Percentiles rank a stretch among this genome's conserved stretches.
These are phyloP conservation scores for Drosophila borborema DNA, from an alignment of 2,888 invertebrate genomes.

Conservation along the genomic window DNA sequence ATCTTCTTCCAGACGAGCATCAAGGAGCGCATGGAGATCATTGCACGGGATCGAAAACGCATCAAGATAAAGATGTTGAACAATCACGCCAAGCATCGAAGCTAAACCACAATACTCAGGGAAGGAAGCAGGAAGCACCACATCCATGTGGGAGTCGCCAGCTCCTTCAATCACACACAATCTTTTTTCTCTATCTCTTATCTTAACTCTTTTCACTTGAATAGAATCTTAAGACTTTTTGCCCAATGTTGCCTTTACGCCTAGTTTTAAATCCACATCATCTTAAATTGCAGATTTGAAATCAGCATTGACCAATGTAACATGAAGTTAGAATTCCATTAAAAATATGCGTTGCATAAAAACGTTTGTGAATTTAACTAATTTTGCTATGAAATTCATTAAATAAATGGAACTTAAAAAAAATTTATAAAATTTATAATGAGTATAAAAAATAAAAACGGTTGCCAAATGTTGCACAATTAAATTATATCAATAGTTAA, in stretches of 20 bases:
- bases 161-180: background rate
- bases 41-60: conserved; percentile 81
- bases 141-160: background rate
- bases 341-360: background rate
- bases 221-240: background rate
- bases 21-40: conserved; percentile 84
- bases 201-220: background rate
- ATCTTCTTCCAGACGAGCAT: conserved; percentile 78
- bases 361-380: background rate
- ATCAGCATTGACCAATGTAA: background rate
- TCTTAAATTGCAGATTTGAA: background rate
- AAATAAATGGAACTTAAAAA: background rate
- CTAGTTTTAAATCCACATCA: background rate
- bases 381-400: background rate
- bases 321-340: background rate
- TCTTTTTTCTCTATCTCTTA: background rate
- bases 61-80: conserved; percentile 73
- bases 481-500: too few species aligned
- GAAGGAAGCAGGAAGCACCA: background rate
- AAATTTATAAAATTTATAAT: too few species aligned
- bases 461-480: too few species aligned
- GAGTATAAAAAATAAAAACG: too few species aligned
- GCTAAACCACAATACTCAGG: conserved; percentile 7
- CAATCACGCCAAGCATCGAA: conserved; percentile 63
- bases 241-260: background rate